phyloP scores from a whole-genome alignment of 2,113 vertebrate genomes.

The Peromyscus polionotus region DNA sequence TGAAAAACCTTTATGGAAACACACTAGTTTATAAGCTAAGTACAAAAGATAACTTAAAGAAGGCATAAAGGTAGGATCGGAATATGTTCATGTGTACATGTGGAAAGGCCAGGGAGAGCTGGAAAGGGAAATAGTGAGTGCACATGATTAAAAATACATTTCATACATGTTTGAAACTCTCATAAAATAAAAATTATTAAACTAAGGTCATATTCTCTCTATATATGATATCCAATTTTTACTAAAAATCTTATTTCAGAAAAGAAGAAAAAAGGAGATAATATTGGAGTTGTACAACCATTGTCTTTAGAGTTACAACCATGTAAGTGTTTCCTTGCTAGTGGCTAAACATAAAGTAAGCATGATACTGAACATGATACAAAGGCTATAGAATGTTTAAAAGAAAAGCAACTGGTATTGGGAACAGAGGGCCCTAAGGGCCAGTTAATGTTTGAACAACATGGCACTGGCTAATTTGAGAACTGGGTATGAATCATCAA shows the following conservation, averaged over 20 bases:
- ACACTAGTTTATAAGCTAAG: not conserved
- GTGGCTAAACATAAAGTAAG: constrained; percentile 27
- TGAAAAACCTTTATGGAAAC: not conserved
- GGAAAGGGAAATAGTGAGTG: not conserved
- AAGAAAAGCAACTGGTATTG: not conserved
- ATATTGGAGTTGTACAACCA: not conserved
- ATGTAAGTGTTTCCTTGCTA: constrained; percentile 20
- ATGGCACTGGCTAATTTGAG: not conserved
- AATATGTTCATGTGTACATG: not conserved
- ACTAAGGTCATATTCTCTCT: not conserved
- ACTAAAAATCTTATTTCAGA: not conserved
- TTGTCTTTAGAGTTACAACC: not conserved
- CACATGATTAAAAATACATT: not conserved
- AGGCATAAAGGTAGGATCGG: not conserved
- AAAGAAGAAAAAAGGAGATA: not conserved
- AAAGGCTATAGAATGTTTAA: not conserved
- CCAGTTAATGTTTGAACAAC: not conserved
- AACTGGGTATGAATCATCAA: not conserved
- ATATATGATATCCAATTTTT: not conserved
- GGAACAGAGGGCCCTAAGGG: not conserved
- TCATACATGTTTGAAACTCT: not conserved
- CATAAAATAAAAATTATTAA: not conserved
- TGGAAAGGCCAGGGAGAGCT: not conserved
- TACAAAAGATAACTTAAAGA: not conserved
- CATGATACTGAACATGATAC: constrained; percentile 40